Evolutionary conservation across 2,113 vertebrate species (phyloP).

Genomic region (Serilophus lunatus): DNA sequence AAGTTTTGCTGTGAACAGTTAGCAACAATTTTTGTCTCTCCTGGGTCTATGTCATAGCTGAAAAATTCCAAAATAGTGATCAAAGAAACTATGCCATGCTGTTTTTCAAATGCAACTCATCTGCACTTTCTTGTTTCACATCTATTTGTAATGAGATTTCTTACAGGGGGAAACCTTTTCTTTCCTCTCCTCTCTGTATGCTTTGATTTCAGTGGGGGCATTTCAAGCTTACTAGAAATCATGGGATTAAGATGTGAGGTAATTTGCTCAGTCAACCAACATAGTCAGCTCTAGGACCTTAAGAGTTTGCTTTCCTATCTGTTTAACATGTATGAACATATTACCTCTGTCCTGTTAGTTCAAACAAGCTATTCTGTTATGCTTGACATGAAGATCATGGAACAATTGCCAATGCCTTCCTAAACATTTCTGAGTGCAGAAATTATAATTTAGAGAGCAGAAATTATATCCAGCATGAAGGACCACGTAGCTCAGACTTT

Average conservation of each 20-base stretch:
- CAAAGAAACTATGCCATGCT: neutral
- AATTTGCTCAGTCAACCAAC: neutral
- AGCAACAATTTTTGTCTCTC: neutral
- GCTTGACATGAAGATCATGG: neutral
- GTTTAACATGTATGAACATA: neutral
- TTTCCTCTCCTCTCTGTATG: neutral
- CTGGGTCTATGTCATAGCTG: neutral
- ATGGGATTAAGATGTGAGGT: neutral
- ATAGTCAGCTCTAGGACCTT: neutral
- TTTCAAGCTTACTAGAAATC: neutral
- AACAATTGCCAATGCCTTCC: neutral
- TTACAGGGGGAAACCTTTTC: constrained; percentile 17
- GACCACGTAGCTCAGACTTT: neutral
- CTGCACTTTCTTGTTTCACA: neutral
- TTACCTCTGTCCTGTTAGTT: neutral
- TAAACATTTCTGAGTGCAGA: neutral
- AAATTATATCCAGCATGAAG: neutral
- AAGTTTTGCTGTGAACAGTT: neutral
- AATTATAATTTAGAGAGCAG: neutral
- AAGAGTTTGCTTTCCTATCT: neutral
- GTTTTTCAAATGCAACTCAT: neutral
- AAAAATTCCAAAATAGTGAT: neutral
- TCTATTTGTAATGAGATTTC: constrained; percentile 26
- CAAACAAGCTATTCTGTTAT: neutral
- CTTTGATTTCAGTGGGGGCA: neutral